Base-by-base conservation (phyloP, 2,888 invertebrate genomes). In the Melipona bicolor region DNA sequence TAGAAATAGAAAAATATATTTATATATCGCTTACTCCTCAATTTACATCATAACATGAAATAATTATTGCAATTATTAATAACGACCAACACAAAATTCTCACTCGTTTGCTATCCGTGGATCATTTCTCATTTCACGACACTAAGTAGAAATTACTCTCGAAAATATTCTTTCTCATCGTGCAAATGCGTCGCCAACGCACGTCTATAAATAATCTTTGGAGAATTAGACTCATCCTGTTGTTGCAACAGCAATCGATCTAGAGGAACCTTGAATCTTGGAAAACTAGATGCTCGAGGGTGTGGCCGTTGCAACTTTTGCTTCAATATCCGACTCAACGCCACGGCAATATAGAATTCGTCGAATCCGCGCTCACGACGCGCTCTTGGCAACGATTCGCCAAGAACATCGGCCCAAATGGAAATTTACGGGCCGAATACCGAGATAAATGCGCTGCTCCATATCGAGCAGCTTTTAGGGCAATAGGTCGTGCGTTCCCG, bases 391-490 rank as follows among this genome's bases (percentile, higher is more conserved):
- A 88, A 86, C 88, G 90, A 90, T 88, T 91, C 90, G 91, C 91
- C 90, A 88, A 88, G 88, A 89, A 88, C 85, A 85, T 86, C 85
- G 86, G 80, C 88, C 91, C 87, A 88, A 89, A 91, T 89, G 88
- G 89, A 91, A 90, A 91, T 91, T 91, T 91, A 91, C 87, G 91
- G 90, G 90, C 79, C 68, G 86, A 86, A 86, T 83, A 78, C 81
- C 69, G 75, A 87, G 83, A 89, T 87, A 87, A 87, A 87, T 82
- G 87, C 27, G 77, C 9, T 72, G 84, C 75, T 70, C 43, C 80
- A 83, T 77, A 71, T 73, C 83, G 78, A 83, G 79, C 84, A 81
- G 88, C 86, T 88, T 88, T 88, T 86, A 89, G 90, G 90, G 89
- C 89, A 89, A 89, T 86, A 83, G 81, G 87, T 87, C 87, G 87